A percentile compares a stretch with the other conserved stretches of the same genome.
These are phyloP conservation scores for Aplocera efformata DNA, from an alignment of 2,888 invertebrate species.

Conservation along the genomic window DNA sequence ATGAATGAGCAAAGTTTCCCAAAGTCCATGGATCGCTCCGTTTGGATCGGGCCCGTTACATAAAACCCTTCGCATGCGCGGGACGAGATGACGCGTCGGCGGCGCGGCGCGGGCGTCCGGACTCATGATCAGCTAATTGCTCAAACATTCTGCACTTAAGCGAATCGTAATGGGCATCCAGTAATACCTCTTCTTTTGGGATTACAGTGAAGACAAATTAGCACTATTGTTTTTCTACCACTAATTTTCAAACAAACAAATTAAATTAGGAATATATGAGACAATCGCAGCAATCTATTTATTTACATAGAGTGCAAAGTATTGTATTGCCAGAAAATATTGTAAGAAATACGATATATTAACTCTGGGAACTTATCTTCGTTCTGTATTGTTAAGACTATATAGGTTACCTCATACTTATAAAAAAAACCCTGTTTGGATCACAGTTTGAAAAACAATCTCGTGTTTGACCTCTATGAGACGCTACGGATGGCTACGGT, in stretches of 20 bases:
- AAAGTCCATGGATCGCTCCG: constrained; percentile 68
- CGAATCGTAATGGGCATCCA: constrained; percentile 2
- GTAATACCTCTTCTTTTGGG: constrained; percentile 2
- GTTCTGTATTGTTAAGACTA: no score
- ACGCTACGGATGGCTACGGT: constrained; percentile 4
- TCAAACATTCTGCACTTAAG: constrained; percentile 4
- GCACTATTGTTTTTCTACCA: not conserved
- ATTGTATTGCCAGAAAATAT: no score
- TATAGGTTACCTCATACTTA: no score
- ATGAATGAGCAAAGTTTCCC: constrained; percentile 78
- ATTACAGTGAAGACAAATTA: constrained; percentile 3
- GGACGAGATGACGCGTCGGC: constrained; percentile 28
- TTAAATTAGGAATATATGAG: no score
- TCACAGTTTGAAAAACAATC: constrained; percentile 8
- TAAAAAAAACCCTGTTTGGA: constrained; percentile 8
- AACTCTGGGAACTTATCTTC: no score
- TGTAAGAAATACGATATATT: no score
- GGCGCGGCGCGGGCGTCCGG: constrained; percentile 1
- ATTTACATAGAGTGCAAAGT: no score
- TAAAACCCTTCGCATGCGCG: constrained; percentile 62
- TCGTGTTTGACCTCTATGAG: constrained; percentile 12
- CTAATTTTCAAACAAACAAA: no score
- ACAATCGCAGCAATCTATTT: no score
- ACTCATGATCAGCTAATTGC: constrained; percentile 12
- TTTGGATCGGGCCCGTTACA: constrained; percentile 63